Base-by-base conservation (phyloP, 2,113 vertebrate species). In the Emydura subglobosa region DNA sequence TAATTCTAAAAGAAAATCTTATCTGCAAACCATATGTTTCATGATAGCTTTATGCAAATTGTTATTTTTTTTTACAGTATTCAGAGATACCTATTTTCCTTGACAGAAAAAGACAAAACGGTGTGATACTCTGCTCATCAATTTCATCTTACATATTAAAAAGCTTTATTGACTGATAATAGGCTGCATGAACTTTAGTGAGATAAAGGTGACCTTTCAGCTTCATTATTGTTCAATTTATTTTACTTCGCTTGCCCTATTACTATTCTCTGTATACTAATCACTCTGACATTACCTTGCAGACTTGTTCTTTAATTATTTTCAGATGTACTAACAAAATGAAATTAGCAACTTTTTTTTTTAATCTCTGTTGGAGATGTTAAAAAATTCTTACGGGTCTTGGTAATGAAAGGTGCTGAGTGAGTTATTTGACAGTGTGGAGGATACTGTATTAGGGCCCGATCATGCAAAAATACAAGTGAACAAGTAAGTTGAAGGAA, bases 1-100 rank as follows among this genome's bases (percentile, higher is more conserved):
- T 83, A 92, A 92, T 87, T 96, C 84, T 68, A 55, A 86, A 93
- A 83, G 78, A 88, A 94, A 95, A 91, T 25, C 86, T 92, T 96
- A 44, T 92, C 79, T 91, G 53, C 85, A 87, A 95, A 92, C 88
- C 89, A 92, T 95, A 93, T 92, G 93, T 39, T 96, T 79, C 61
- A 5, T 76, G 81, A 88, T 95, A 54, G 53, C 91, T 83, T 95
- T 86, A 79, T 96, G 89, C 50, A 96, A 90, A 90, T 87, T 88
- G 85, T 42, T 84, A 17, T 81, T 90, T 94, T 95, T 90, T 80
- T 86, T 82, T 49, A 92, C 34, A 89, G 31, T 76, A 80, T 82
- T 93, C 21, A 68, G 47, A n/a, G 3, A 94, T 79, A 42, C 54
- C 13, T 82, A 79, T 91, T 84, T 80, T 74, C 44, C 9, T 39